Evolutionary conservation across 1,140 invertebrate genomes (phyloP).

Genomic region (Prorops nasuta): DNA sequence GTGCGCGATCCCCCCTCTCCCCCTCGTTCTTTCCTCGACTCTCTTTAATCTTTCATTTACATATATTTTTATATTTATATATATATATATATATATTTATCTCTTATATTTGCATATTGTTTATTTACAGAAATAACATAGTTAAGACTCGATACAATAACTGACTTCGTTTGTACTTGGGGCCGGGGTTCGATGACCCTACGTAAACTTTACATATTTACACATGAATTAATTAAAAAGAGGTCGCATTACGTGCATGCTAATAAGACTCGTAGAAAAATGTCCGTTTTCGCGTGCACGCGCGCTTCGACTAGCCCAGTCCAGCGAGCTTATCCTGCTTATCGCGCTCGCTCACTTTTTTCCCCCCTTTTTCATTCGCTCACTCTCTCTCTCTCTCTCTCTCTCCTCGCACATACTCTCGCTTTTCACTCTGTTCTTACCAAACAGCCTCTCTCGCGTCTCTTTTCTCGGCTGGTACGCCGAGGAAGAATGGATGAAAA

Average conservation of each 20-base stretch:
- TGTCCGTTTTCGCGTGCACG: too few relatives aligned
- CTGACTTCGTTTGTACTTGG: constrained; percentile 57
- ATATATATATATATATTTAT: constrained; percentile 13
- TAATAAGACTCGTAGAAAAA: too few relatives aligned
- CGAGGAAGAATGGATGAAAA: constrained; percentile 26
- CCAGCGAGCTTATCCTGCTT: too few relatives aligned
- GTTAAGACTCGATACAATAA: constrained; percentile 50
- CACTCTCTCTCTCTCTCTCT: constrained; percentile 7
- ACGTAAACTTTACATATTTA: constrained; percentile 53
- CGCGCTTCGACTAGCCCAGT: too few relatives aligned
- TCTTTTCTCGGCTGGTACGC: constrained; percentile 5
- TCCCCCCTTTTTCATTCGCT: too few relatives aligned
- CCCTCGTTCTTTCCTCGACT: neutral
- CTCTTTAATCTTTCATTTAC: neutral
- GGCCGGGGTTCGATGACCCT: constrained; percentile 52
- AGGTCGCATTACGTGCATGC: too few relatives aligned
- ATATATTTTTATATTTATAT: constrained; percentile 13
- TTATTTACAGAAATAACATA: constrained; percentile 5
- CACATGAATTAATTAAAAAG: too few relatives aligned
- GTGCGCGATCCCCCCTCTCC: neutral
- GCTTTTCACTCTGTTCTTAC: too few relatives aligned
- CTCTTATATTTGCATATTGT: neutral
- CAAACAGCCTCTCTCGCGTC: neutral
- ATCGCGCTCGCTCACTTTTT: too few relatives aligned
- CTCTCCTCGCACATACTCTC: neutral